phyloP scores from a whole-genome alignment of 2,888 invertebrate species.

The Aquatica leii region DNA sequence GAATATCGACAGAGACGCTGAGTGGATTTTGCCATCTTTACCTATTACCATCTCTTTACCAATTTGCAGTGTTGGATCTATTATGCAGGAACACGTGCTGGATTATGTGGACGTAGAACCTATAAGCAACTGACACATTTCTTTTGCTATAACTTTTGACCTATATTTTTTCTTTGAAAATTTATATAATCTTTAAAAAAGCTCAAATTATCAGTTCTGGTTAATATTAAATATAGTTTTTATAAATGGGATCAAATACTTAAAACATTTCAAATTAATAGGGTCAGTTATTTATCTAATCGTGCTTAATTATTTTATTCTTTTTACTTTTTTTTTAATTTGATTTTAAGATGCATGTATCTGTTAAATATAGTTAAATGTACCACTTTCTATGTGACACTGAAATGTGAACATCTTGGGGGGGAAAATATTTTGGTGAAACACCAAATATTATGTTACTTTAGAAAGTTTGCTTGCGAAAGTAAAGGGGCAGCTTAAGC shows the following conservation, averaged over 20 bases:
- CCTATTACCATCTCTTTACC: constrained; percentile 51
- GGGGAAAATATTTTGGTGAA: background rate
- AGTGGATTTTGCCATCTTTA: constrained; percentile 47
- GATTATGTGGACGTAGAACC: constrained; percentile 48
- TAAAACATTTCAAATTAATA: constrained; percentile 1
- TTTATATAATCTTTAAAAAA: constrained; percentile 20
- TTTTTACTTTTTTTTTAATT: constrained; percentile 27
- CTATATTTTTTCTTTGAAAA: constrained; percentile 31
- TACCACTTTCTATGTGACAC: constrained; percentile 9
- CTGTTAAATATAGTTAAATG: constrained; percentile 43
- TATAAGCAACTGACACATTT: constrained; percentile 32
- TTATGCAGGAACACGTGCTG: constrained; percentile 50
- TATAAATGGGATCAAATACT: constrained; percentile 19
- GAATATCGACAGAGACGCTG: constrained; percentile 55
- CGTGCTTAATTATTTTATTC: constrained; percentile 22
- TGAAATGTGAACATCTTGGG: background rate
- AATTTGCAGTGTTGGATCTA: constrained; percentile 40
- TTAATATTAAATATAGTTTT: constrained; percentile 3
- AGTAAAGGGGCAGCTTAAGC: constrained; percentile 61
- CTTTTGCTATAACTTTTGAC: constrained; percentile 20
- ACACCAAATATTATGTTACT: constrained; percentile 16
- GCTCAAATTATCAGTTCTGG: no score
- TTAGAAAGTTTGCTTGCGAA: constrained; percentile 43
- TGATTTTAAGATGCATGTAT: constrained; percentile 41
- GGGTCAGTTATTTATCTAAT: background rate